Conservation (phyloP, 2,113 vertebrate genomes). For the Microtus richardsoni region DNA sequence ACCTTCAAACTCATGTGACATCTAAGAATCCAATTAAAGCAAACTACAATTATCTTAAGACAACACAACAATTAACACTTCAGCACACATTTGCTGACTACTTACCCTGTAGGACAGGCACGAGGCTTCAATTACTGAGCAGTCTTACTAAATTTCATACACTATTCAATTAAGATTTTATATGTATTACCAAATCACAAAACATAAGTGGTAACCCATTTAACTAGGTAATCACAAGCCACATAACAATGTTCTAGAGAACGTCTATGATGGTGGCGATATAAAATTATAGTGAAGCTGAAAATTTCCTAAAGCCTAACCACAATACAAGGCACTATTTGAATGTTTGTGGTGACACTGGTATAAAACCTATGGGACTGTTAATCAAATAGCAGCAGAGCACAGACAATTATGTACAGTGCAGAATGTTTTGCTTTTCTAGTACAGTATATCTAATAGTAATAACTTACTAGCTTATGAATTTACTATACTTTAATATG, state of each 20-base stretch:
- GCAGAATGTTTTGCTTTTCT: background rate
- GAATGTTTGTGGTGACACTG: background rate
- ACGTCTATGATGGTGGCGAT: background rate
- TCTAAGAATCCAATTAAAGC: slow-evolving; percentile 58
- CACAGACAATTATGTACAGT: background rate
- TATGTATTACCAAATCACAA: slow-evolving; percentile 27
- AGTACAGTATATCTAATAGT: background rate
- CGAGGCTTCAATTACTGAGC: slow-evolving; percentile 8
- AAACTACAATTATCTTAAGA: slow-evolving; percentile 53
- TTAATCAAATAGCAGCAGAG: background rate
- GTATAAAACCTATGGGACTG: background rate
- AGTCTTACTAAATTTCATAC: slow-evolving; percentile 44
- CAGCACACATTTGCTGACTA: background rate
- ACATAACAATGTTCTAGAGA: background rate
- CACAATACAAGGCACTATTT: background rate
- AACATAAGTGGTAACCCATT: slow-evolving; percentile 15
- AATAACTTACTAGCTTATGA: background rate
- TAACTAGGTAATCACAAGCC: background rate
- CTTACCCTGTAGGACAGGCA: background rate
- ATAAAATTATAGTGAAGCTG: background rate
- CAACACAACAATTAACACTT: slow-evolving; percentile 52
- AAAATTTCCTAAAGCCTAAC: background rate
- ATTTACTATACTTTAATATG: background rate
- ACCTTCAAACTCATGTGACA: background rate
- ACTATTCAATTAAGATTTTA: slow-evolving; percentile 41